These are phyloP conservation scores for Metaphire vulgaris DNA, from an alignment of 1,140 invertebrate genomes.

Conservation along the genomic window DNA sequence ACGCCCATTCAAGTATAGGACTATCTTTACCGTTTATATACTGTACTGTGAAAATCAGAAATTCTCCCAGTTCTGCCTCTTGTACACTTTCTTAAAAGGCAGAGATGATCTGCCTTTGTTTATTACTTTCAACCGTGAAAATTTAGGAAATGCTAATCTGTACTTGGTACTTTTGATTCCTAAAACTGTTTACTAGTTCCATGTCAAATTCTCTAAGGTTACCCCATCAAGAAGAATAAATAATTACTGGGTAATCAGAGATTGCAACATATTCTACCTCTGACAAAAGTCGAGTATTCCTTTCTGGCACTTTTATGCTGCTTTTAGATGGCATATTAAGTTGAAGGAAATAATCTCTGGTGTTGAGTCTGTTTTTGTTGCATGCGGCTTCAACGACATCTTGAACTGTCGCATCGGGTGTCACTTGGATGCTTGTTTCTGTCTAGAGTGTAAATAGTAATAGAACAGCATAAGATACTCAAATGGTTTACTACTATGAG, in stretches of 20 bases:
- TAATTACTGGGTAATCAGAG: too few species aligned
- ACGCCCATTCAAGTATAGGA: too few species aligned
- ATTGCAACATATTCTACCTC: too few species aligned
- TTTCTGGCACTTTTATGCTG: conserved; percentile 63
- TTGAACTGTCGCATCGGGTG: conserved; percentile 74
- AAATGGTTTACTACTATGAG: background rate
- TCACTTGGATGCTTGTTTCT: conserved; percentile 56
- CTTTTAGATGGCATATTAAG: conserved; percentile 67
- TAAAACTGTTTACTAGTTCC: background rate
- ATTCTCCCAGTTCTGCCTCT: too few species aligned
- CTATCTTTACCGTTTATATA: too few species aligned
- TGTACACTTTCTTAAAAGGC: too few species aligned
- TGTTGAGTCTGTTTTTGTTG: conserved; percentile 78
- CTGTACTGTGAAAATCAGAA: too few species aligned
- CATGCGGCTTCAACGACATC: conserved; percentile 88
- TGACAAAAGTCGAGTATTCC: conserved; percentile 90
- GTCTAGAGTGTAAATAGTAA: background rate
- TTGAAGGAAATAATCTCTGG: conserved; percentile 89
- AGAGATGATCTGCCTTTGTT: too few species aligned
- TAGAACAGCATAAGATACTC: background rate
- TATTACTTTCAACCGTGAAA: background rate
- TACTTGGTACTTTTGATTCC: background rate
- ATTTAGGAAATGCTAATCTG: background rate
- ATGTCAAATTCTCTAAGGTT: background rate
- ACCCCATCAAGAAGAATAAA: too few species aligned